Conservation (phyloP, 2,797 vertebrate genomes). For the Coreius guichenoti region DNA sequence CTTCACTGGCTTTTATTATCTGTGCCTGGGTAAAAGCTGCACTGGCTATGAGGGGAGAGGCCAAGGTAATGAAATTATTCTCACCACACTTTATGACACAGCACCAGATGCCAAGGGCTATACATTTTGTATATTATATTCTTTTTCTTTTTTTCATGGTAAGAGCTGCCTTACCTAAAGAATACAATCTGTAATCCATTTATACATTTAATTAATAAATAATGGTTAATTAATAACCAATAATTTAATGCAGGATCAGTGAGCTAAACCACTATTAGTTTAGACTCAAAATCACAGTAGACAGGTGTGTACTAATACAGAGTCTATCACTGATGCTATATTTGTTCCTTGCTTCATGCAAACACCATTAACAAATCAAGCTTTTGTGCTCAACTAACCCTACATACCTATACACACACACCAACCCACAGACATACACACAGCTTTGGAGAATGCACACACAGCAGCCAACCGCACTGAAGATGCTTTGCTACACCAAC, state of each 20-base stretch:
- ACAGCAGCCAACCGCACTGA: background rate
- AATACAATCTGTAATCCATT: constrained; percentile 29
- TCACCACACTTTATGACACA: constrained; percentile 9
- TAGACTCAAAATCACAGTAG: background rate
- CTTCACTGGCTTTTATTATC: constrained; percentile 22
- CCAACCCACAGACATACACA: constrained; percentile 24
- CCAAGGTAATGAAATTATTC: constrained; percentile 27
- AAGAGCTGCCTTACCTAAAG: constrained; percentile 3
- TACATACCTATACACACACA: constrained; percentile 11
- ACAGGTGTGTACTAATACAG: background rate
- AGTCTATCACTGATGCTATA: background rate
- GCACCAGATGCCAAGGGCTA: background rate
- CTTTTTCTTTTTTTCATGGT: background rate
- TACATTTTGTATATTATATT: background rate
- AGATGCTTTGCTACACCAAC: constrained; percentile 55
- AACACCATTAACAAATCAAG: constrained; percentile 18
- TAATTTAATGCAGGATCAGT: constrained; percentile 20
- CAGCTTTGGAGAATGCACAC: background rate
- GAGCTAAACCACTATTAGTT: background rate
- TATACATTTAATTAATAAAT: constrained; percentile 11
- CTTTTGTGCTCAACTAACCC: constrained; percentile 7
- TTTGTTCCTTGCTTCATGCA: background rate
- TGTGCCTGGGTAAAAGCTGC: background rate
- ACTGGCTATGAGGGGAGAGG: background rate
- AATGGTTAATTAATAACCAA: too few relatives aligned